Evolutionary conservation across 2,113 vertebrate genomes (phyloP).

Genomic region (Ardeotis arabs): DNA sequence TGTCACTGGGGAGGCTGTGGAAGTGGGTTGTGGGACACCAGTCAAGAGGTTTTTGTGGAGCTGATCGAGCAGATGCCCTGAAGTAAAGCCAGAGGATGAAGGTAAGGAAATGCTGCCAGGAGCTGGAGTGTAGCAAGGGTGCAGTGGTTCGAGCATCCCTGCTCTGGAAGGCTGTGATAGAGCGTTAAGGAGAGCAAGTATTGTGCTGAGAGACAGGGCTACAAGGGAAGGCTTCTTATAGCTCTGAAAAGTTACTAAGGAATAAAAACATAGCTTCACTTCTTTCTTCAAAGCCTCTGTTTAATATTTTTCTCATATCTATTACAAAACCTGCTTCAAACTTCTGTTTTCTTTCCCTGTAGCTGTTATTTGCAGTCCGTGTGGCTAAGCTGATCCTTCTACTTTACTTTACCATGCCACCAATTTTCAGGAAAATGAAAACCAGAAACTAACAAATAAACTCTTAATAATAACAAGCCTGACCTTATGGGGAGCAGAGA

Average conservation of each 20-base stretch:
- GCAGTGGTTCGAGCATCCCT: background rate
- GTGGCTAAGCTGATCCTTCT: background rate
- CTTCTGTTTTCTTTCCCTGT: background rate
- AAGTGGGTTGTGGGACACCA: accelerated
- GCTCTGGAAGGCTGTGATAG: accelerated
- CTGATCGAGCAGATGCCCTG: background rate
- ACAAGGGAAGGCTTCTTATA: background rate
- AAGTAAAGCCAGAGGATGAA: background rate
- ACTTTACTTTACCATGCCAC: background rate
- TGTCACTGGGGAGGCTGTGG: background rate
- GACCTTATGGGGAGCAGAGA: background rate
- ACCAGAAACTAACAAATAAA: background rate
- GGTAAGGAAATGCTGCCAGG: background rate
- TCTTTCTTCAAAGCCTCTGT: background rate
- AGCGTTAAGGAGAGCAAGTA: background rate
- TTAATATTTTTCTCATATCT: background rate
- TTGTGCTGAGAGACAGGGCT: background rate
- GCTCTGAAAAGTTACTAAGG: background rate
- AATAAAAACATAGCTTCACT: background rate
- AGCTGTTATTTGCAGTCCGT: no score
- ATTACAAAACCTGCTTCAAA: background rate
- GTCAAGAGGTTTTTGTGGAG: accelerated
- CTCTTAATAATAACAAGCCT: background rate
- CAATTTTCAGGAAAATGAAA: background rate
- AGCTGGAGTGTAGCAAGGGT: background rate